These are phyloP conservation scores for Stegodyphus mimosarum DNA, from an alignment of 1,140 invertebrate genomes.

Conservation along the genomic window DNA sequence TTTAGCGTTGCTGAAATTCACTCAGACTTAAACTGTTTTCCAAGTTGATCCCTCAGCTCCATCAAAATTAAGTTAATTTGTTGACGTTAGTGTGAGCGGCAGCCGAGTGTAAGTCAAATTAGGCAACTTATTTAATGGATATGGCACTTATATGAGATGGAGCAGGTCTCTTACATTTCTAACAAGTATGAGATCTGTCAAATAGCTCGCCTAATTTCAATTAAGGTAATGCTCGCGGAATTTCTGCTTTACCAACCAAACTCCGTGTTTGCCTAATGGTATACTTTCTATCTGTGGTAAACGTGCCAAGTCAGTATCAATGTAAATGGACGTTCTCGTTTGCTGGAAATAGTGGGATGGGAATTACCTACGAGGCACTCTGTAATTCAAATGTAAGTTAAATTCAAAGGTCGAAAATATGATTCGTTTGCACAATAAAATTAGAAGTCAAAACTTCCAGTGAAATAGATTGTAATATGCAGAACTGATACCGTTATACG, in stretches of 20 bases:
- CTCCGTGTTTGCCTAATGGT: conserved; percentile 24
- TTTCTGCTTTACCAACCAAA: conserved; percentile 24
- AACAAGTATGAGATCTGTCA: conserved; percentile 47
- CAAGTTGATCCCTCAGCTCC: conserved; percentile 15
- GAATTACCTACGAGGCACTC: background rate
- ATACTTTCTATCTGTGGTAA: conserved; percentile 29
- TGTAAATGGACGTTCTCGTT: background rate
- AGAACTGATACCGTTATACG: too few species aligned
- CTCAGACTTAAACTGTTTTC: conserved; percentile 16
- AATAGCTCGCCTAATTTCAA: conserved; percentile 41
- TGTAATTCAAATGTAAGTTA: too few species aligned
- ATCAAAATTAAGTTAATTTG: conserved; percentile 53
- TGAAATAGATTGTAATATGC: too few species aligned
- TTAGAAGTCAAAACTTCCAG: too few species aligned
- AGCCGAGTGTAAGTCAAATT: conserved; percentile 43
- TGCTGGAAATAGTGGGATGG: background rate
- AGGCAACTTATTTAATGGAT: conserved; percentile 48
- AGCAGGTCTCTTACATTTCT: conserved; percentile 41
- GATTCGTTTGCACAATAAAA: too few species aligned
- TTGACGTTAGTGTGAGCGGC: conserved; percentile 33
- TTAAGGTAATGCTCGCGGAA: conserved; percentile 36
- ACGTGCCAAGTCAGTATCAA: background rate
- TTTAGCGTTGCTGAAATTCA: too few species aligned
- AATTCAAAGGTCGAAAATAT: too few species aligned
- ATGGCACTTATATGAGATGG: conserved; percentile 50